These are phyloP conservation scores for Callipepla californica DNA, from an alignment of 2,113 vertebrate genomes.

Conservation along the genomic window DNA sequence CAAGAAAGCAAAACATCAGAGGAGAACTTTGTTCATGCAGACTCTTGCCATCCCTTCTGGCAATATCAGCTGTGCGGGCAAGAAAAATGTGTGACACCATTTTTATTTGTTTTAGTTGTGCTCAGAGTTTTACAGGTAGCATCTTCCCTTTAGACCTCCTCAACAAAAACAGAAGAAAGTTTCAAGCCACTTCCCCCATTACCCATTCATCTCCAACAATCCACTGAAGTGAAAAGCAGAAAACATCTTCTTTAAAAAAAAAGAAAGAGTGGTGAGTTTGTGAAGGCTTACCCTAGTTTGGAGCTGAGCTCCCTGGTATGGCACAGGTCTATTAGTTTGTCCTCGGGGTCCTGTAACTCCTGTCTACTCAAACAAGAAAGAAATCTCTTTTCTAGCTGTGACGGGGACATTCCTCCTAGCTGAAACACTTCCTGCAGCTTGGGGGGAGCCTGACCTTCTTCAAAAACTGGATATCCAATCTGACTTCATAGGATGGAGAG, in stretches of 20 bases:
- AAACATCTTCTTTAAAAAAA: slow-evolving; percentile 41
- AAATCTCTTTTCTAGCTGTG: slow-evolving; percentile 1
- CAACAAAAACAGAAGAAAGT: slow-evolving; percentile 63
- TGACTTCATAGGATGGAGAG: slow-evolving; percentile 9
- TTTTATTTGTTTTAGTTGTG: slow-evolving; percentile 66
- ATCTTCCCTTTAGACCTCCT: slow-evolving; percentile 69
- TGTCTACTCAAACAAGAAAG: background rate
- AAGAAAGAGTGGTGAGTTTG: background rate
- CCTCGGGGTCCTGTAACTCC: background rate
- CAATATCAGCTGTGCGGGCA: background rate
- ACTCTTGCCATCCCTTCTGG: background rate
- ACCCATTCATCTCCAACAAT: background rate
- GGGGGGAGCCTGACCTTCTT: background rate
- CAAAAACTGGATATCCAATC: background rate
- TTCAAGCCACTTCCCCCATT: slow-evolving; percentile 42
- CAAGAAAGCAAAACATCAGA: background rate
- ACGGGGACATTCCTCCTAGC: background rate
- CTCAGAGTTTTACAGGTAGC: slow-evolving; percentile 63
- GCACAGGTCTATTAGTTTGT: background rate
- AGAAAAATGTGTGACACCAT: background rate
- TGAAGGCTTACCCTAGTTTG: slow-evolving; percentile 5
- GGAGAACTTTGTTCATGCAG: background rate
- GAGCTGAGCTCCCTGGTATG: background rate
- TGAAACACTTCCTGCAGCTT: background rate
- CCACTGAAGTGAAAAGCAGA: slow-evolving; percentile 40